Percentiles rank a stretch among this genome's conserved stretches.
phyloP scores from a whole-genome alignment of 2,888 invertebrate species.

The Microctonus aethiopoides region DNA sequence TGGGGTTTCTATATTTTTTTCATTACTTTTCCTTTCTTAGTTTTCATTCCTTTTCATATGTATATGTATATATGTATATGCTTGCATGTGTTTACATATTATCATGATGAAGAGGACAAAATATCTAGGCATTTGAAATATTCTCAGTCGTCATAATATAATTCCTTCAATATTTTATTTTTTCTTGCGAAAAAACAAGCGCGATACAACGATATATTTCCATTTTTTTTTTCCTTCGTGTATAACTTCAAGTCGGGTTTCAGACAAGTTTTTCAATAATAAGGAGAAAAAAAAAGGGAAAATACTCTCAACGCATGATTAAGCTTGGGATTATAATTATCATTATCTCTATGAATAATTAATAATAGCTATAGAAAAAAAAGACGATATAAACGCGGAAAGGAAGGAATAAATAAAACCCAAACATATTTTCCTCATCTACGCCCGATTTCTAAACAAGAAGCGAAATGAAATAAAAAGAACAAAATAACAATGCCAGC shows the following conservation, averaged over 20 bases:
- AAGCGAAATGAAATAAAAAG: neutral
- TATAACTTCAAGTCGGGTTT: neutral
- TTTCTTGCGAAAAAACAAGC: neutral
- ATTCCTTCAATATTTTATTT: neutral
- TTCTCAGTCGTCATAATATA: neutral
- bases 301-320: neutral
- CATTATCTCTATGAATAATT: neutral
- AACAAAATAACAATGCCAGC: neutral
- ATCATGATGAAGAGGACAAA: neutral
- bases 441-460: constrained; percentile 1
- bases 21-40: neutral
- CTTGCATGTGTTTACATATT: neutral
- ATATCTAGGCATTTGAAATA: neutral
- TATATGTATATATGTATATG: neutral
- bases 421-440: neutral
- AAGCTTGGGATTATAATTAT: neutral
- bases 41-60: neutral
- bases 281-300: neutral
- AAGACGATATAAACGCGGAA: neutral
- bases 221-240: neutral
- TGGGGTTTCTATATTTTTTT: constrained; percentile 44
- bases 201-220: neutral
- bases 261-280: neutral
- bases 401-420: neutral
- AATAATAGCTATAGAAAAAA: neutral